These are phyloP conservation scores for Peromyscus aztecus DNA, from an alignment of 2,797 vertebrate genomes.

Conservation along the genomic window DNA sequence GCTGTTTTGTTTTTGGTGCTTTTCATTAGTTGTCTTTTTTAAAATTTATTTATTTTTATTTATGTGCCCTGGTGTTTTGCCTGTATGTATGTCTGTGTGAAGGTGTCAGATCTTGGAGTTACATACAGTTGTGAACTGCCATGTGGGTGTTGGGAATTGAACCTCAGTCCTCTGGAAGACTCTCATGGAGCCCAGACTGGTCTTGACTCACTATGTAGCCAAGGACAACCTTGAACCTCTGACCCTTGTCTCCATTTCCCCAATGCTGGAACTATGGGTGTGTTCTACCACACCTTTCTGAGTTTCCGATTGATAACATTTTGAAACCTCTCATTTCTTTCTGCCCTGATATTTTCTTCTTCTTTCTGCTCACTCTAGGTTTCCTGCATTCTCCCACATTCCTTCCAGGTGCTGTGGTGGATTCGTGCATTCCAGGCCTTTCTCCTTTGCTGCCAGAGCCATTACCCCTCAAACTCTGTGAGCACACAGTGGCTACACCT, in stretches of 20 bases:
- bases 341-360: not conserved
- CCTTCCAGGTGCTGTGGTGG: too few species aligned
- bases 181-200: not conserved
- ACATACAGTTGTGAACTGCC: too few species aligned
- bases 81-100: too few species aligned
- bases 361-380: too few species aligned
- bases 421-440: accelerated
- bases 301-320: not conserved
- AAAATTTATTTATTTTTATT: too few species aligned
- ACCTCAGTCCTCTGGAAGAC: too few species aligned
- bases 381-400: not conserved
- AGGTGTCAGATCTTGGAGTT: too few species aligned
- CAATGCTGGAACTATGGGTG: not conserved
- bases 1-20: not conserved
- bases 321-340: not conserved
- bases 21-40: not conserved
- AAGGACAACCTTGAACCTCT: not conserved
- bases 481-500: not conserved
- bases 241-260: not conserved
- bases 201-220: not conserved
- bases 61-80: too few species aligned
- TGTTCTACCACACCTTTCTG: not conserved
- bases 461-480: too few species aligned
- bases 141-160: too few species aligned
- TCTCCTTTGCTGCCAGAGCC: not conserved